Evolutionary conservation across 2,888 invertebrate genomes (phyloP).

Genomic region (Plagodis dolabraria): DNA sequence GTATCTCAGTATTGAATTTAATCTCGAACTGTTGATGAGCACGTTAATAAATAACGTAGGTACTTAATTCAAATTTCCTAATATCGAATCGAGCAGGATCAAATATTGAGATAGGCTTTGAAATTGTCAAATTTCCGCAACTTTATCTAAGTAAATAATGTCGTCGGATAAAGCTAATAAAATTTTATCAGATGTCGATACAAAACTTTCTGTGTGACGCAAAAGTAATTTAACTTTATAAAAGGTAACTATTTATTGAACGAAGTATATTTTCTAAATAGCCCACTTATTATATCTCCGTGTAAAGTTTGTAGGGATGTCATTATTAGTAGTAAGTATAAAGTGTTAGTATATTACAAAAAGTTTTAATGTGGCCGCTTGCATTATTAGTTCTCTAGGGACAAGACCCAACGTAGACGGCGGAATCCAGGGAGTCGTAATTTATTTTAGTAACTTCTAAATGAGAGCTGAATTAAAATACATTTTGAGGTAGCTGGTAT

Average conservation of each 20-base stretch:
- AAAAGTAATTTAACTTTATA: slow-evolving; percentile 71
- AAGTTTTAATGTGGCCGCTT: slow-evolving; percentile 30
- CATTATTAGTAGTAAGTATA: slow-evolving; percentile 33
- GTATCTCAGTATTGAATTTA: too few relatives aligned
- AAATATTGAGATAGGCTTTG: slow-evolving; percentile 23
- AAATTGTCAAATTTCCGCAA: slow-evolving; percentile 23
- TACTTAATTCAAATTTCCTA: slow-evolving; percentile 12
- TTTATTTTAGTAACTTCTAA: too few relatives aligned
- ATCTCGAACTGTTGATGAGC: too few relatives aligned
- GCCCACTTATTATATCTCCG: slow-evolving; percentile 62
- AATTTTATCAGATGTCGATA: slow-evolving; percentile 37
- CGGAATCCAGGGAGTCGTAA: too few relatives aligned
- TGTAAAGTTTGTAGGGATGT: slow-evolving; percentile 39
- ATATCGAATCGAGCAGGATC: slow-evolving; percentile 16
- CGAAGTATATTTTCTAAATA: slow-evolving; percentile 64
- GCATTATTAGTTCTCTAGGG: slow-evolving; percentile 34
- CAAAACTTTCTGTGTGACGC: slow-evolving; percentile 56
- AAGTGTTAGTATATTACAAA: slow-evolving; percentile 36
- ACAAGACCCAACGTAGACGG: not conserved
- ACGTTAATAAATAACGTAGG: not conserved
- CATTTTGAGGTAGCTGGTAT: too few relatives aligned
- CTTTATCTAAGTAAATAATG: slow-evolving; percentile 20
- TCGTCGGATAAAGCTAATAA: slow-evolving; percentile 26
- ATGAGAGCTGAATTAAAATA: too few relatives aligned
- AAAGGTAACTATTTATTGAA: slow-evolving; percentile 62